A percentile compares a stretch with the other conserved stretches of the same genome.
phyloP scores from a whole-genome alignment of 2,113 vertebrate species.

The Carollia perspicillata region DNA sequence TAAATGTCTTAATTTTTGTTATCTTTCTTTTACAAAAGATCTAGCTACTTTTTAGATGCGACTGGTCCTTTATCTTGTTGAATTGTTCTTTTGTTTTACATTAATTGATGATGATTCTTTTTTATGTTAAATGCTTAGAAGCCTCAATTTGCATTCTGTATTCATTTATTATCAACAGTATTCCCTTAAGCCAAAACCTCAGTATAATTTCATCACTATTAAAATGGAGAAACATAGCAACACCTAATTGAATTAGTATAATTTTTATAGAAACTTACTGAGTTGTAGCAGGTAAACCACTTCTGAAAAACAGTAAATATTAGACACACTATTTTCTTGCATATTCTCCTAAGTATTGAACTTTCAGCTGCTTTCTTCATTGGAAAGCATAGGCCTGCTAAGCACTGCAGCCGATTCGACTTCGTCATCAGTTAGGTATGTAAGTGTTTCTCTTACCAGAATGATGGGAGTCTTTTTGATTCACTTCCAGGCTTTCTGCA shows the following conservation, averaged over 20 bases:
- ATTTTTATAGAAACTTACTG: background rate
- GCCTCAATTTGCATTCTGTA: background rate
- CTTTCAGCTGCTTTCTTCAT: background rate
- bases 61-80: background rate
- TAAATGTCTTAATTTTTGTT: background rate
- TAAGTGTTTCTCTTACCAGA: background rate
- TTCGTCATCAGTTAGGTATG: background rate
- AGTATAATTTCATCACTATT: background rate
- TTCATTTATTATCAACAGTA: background rate
- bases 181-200: background rate
- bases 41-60: background rate
- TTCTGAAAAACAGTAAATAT: background rate
- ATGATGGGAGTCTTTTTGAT: background rate
- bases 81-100: background rate
- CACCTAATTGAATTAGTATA: background rate
- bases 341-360: background rate
- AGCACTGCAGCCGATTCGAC: background rate
- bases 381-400: background rate
- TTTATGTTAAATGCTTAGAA: background rate
- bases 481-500: background rate
- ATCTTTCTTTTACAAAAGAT: background rate
- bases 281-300: background rate
- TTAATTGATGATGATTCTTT: background rate
- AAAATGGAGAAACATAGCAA: background rate
- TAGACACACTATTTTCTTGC: background rate